Conservation (phyloP, 2,113 vertebrate species). For the Bubo blakistoni region DNA sequence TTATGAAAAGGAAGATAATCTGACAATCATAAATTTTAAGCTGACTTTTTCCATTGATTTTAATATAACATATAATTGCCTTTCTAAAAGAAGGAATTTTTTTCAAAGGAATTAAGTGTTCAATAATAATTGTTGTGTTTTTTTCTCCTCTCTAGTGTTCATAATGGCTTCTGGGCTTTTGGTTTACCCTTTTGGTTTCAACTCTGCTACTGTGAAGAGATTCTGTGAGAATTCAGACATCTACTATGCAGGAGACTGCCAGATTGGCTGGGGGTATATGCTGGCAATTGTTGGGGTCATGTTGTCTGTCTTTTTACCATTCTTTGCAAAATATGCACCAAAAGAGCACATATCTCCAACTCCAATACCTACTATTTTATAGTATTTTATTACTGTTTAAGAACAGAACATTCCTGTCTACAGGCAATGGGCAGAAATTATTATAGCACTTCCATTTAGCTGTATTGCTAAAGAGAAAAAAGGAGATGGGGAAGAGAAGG, state of each 20-base stretch:
- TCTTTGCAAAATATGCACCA: conserved; percentile 94
- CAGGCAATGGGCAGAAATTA: conserved; percentile 39
- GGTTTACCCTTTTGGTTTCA: conserved; percentile 90
- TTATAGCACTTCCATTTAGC: conserved; percentile 59
- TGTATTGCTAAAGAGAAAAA: conserved; percentile 52
- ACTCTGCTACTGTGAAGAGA: conserved; percentile 85
- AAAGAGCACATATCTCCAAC: conserved; percentile 91
- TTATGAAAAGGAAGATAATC: background rate
- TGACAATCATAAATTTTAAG: background rate
- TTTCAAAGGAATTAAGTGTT: background rate
- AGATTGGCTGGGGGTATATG: conserved; percentile 95
- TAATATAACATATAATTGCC: background rate
- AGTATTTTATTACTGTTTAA: conserved; percentile 68
- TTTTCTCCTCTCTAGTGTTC: conserved; percentile 79
- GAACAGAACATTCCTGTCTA: conserved; percentile 46
- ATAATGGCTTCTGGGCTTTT: conserved; percentile 91
- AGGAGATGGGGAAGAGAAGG: conserved; percentile 49
- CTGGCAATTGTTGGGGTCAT: conserved; percentile 91
- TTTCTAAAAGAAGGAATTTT: background rate
- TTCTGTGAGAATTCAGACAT: conserved; percentile 87
- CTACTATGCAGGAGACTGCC: conserved; percentile 90
- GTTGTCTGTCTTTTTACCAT: conserved; percentile 92
- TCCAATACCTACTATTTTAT: conserved; percentile 90
- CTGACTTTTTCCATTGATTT: background rate
- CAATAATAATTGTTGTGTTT: background rate